These are phyloP conservation scores for Corythornis leucogaster DNA, from an alignment of 2,797 vertebrate genomes.

Conservation along the genomic window DNA sequence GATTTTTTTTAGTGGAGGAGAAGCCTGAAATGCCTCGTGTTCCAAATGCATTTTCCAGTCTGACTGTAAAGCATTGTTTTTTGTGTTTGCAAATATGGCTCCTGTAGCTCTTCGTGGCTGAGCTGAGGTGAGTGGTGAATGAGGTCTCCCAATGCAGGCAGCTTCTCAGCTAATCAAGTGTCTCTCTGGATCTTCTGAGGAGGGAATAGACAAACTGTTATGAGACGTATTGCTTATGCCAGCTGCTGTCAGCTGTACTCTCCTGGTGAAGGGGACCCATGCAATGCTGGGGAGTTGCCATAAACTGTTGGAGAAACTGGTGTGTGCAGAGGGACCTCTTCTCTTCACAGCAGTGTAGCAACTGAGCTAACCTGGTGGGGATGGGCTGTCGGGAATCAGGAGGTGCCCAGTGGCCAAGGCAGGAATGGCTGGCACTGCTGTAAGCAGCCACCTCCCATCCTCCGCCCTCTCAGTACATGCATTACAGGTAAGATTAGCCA, in stretches of 20 bases:
- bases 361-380: neutral
- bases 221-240: slow-evolving; percentile 4
- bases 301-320: neutral
- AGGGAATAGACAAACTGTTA: neutral
- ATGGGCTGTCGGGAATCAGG: accelerated
- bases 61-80: slow-evolving; percentile 47
- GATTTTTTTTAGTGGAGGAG: neutral
- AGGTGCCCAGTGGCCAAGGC: neutral
- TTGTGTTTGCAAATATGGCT: slow-evolving; percentile 32
- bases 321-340: neutral
- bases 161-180: neutral
- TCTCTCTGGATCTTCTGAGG: neutral
- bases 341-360: neutral
- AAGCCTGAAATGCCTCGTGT: slow-evolving; percentile 28
- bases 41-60: slow-evolving; percentile 44
- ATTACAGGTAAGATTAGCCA: neutral
- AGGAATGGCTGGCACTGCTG: neutral
- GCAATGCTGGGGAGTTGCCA: neutral
- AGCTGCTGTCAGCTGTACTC: neutral
- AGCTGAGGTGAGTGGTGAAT: slow-evolving; percentile 13
- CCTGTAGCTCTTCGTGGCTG: slow-evolving; percentile 24
- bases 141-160: slow-evolving; percentile 6
- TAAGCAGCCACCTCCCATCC: neutral
- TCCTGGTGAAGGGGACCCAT: neutral
- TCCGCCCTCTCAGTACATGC: neutral